Conservation (phyloP, 1,140 invertebrate species). For the Antheraea pernyi region DNA sequence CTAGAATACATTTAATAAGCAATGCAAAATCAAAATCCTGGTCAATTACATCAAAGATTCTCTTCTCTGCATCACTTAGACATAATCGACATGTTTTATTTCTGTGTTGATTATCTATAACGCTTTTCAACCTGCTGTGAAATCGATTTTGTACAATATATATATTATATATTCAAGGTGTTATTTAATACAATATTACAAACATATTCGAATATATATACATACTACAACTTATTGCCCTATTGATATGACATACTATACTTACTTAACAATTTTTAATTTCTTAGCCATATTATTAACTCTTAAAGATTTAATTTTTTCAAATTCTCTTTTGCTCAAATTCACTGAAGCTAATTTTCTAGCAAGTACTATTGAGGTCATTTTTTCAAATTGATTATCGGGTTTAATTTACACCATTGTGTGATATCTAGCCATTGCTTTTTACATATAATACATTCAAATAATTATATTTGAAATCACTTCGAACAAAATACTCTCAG, state of each 20-base stretch:
- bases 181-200: too few species aligned
- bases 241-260: neutral
- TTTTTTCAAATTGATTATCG: neutral
- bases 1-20: conserved; percentile 28
- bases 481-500: too few species aligned
- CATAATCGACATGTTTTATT: conserved; percentile 7
- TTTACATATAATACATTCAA: too few species aligned
- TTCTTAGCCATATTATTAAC: conserved; percentile 25
- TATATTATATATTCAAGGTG: too few species aligned
- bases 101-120: neutral
- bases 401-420: too few species aligned
- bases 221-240: too few species aligned
- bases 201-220: too few species aligned
- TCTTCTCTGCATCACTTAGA: neutral
- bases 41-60: neutral
- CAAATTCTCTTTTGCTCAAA: conserved; percentile 33
- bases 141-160: neutral
- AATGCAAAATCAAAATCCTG: conserved; percentile 20
- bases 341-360: conserved; percentile 33
- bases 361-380: conserved; percentile 29
- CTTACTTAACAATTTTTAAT: conserved; percentile 30
- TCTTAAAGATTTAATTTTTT: conserved; percentile 33
- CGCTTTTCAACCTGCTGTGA: neutral
- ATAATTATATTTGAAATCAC: too few species aligned
- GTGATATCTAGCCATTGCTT: too few species aligned